These are phyloP conservation scores for Australoheros scitulus DNA, from an alignment of 2,113 vertebrate species.

Conservation along the genomic window DNA sequence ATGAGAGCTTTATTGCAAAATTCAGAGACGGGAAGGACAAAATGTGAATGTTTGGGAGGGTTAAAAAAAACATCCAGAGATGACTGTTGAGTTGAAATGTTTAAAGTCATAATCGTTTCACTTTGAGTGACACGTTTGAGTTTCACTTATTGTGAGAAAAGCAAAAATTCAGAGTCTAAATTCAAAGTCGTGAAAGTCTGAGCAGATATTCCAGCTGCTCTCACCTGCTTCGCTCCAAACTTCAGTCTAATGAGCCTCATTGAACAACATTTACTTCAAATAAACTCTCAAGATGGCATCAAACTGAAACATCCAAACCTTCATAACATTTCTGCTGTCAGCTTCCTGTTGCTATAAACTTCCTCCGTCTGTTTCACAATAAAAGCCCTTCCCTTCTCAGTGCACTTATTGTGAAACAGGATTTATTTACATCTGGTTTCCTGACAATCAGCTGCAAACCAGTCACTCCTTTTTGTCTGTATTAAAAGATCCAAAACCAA, in stretches of 20 bases:
- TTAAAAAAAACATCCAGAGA: not conserved
- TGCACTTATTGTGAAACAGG: not conserved
- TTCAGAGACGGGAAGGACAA: not conserved
- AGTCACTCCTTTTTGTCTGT: not conserved
- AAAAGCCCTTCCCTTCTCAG: not conserved
- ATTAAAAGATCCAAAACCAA: not conserved
- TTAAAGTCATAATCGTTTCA: not conserved
- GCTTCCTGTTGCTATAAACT: constrained; percentile 18
- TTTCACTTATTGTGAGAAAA: not conserved
- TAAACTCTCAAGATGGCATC: not conserved
- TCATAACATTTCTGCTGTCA: not conserved
- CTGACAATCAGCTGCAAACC: not conserved
- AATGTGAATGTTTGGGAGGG: not conserved
- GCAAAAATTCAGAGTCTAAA: not conserved
- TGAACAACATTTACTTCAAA: not conserved
- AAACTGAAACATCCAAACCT: too few species aligned
- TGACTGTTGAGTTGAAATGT: not conserved
- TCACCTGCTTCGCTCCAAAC: not conserved
- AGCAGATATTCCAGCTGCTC: not conserved
- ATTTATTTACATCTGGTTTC: not conserved
- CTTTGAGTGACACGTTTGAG: not conserved
- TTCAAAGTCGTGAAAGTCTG: not conserved
- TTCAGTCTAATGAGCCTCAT: not conserved
- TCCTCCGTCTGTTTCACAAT: constrained; percentile 41
- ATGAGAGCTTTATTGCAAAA: not conserved